Evolutionary conservation across 2,113 vertebrate species (phyloP).

Genomic region (Danio rerio): DNA sequence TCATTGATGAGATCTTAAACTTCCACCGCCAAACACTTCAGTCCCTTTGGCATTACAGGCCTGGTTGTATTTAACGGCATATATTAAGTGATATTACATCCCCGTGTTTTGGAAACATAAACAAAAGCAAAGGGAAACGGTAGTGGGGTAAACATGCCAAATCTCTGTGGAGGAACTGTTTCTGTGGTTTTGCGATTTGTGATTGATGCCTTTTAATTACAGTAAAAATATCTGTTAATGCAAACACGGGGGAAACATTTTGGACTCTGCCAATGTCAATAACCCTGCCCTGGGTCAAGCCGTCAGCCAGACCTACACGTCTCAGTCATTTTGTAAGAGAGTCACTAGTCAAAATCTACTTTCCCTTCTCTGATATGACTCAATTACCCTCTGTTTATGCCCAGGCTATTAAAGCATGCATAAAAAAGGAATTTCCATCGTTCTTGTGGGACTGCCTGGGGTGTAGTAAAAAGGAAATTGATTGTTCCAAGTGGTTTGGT

Average conservation of each 20-base stretch:
- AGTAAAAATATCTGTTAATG: conserved; percentile 64
- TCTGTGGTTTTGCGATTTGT: conserved; percentile 56
- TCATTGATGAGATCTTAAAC: conserved; percentile 52
- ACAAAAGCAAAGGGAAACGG: conserved; percentile 49
- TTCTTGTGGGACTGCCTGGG: conserved; percentile 34
- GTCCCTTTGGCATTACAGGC: conserved; percentile 40
- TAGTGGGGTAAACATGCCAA: conserved; percentile 44
- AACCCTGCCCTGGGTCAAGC: conserved; percentile 49
- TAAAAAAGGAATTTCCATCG: conserved; percentile 54
- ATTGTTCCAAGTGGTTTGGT: conserved; percentile 45
- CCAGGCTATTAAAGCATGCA: conserved; percentile 54
- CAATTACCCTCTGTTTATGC: conserved; percentile 59
- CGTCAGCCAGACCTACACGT: conserved; percentile 34
- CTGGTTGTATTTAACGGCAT: conserved; percentile 51
- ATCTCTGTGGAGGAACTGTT: conserved; percentile 56
- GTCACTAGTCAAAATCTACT: conserved; percentile 48
- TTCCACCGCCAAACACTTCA: conserved; percentile 38
- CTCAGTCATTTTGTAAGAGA: conserved; percentile 60
- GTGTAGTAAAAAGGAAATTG: conserved; percentile 19
- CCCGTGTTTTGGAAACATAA: conserved; percentile 59
- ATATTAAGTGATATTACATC: conserved; percentile 49
- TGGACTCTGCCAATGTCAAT: conserved; percentile 60
- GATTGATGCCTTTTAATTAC: conserved; percentile 65
- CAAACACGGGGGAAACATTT: conserved; percentile 58
- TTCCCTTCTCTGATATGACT: conserved; percentile 54